A percentile compares a stretch with the other conserved stretches of the same genome.
Evolutionary conservation across 92 coral and sea anemone genomes (phyloP).

Genomic region (Palythoa heliodiscus): DNA sequence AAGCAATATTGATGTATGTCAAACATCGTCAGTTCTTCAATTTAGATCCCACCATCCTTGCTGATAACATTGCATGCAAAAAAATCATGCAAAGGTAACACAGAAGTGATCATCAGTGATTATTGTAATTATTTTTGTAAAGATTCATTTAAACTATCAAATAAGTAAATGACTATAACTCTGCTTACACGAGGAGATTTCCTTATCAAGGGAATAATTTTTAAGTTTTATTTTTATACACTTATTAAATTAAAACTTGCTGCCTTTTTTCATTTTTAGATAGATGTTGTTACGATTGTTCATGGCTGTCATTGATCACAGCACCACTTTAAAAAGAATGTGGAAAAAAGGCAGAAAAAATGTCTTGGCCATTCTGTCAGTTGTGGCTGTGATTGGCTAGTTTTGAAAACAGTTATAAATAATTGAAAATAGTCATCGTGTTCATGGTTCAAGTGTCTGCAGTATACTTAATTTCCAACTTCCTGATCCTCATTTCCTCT

Average conservation of each 20-base stretch:
- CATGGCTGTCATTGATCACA: constrained; percentile 8
- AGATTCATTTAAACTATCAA: neutral
- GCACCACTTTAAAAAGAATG: constrained; percentile 29
- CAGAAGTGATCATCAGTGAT: neutral
- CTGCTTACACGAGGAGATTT: constrained; percentile 6
- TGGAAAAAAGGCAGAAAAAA: constrained; percentile 15
- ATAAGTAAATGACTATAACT: neutral
- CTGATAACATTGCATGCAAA: neutral
- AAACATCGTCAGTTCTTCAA: neutral
- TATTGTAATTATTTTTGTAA: neutral
- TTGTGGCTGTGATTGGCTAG: constrained; percentile 40
- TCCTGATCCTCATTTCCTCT: constrained; percentile 8
- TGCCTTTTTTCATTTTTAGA: neutral
- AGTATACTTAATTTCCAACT: neutral
- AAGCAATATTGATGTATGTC: constrained; percentile 1
- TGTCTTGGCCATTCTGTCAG: constrained; percentile 25
- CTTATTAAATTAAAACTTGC: constrained; percentile 3
- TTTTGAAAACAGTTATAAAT: constrained; percentile 28
- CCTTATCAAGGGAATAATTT: neutral
- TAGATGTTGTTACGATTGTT: neutral
- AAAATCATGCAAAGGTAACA: too few relatives aligned
- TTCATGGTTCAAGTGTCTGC: constrained; percentile 45
- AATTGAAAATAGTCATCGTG: constrained; percentile 29
- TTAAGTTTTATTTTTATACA: neutral
- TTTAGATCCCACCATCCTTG: constrained; percentile 5